Evolutionary conservation across 2,888 invertebrate species (phyloP), one percentile per base, ranked within the genome.

Genomic region (Nephrotoma appendiculata): DNA sequence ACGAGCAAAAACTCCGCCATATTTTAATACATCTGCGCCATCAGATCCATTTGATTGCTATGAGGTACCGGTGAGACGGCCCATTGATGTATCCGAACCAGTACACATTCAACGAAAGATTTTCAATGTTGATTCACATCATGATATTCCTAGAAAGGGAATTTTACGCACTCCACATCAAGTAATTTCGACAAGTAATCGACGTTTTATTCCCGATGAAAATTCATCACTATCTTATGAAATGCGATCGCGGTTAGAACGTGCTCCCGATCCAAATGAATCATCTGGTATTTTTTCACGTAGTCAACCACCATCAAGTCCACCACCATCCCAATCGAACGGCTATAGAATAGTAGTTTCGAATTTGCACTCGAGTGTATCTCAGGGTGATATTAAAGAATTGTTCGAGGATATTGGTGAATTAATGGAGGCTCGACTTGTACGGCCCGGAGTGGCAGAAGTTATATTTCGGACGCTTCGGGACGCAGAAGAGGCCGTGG

Each of bases 361-460:
- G 88, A 98, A 98, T 93, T 93, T 98, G 88, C 96, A 97, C 89
- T 93, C 94, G 41, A 95, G 95, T 88, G 98, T 98, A 5, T 97
- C 97, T 12, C 96, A 96, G 89, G 96, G 96, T 89, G 98, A 98
- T 91, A 97, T 98, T 88, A 95, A 97, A 92, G 98, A 98, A 91
- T 92, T 98, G 85, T 98, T 98, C 92, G 97, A 97, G 89, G 98
- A 98, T 90, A 95, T 98, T 88, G 98, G 98, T 0, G 95, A 96
- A 85, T 93, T 98, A 90, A 92, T 96, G 87, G 95, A 96, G 88
- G 97, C 97, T 0, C 94, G 96, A 89, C 92, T 98, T 89, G 95
- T 97, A 12, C 94, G 97, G 84, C 95, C 96, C 0, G 98, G 98
- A 0, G 95, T 96, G 2, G 98, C 98, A 0, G 98, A 98, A 92